A percentile compares a stretch with the other conserved stretches of the same genome.
These are phyloP conservation scores for Hyppa rectilinea DNA, from an alignment of 2,888 invertebrate species.

Conservation along the genomic window DNA sequence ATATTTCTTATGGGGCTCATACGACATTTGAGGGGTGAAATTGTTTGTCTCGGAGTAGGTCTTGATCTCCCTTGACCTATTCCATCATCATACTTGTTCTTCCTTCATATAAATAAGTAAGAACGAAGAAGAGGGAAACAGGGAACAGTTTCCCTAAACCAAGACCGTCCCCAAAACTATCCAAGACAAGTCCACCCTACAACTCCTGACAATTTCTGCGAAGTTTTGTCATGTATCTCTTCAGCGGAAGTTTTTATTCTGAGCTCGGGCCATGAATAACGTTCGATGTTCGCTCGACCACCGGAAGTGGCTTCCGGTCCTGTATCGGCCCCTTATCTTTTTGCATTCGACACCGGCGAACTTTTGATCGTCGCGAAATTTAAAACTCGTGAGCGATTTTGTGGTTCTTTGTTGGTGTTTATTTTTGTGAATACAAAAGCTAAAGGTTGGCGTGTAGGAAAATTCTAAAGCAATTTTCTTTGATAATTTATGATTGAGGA, in stretches of 20 bases:
- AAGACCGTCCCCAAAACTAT: neutral
- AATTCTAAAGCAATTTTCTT: neutral
- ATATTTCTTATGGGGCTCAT: no score
- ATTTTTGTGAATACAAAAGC: conserved; percentile 4
- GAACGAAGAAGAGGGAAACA: no score
- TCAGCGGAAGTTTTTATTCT: conserved; percentile 77
- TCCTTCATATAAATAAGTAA: no score
- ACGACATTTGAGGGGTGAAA: no score
- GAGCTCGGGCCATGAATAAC: conserved; percentile 78
- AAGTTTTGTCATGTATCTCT: conserved; percentile 72
- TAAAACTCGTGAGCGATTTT: conserved; percentile 70
- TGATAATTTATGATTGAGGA: no score
- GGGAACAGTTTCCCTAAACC: no score
- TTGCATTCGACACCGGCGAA: conserved; percentile 68
- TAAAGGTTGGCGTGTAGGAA: neutral
- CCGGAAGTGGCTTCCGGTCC: conserved; percentile 76
- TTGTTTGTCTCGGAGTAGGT: no score
- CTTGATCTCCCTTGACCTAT: no score
- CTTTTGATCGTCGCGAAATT: conserved; percentile 76
- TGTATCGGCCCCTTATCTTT: conserved; percentile 73
- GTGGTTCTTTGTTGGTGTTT: conserved; percentile 15
- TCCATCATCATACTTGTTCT: no score
- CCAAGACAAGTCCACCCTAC: conserved; percentile 49
- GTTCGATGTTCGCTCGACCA: conserved; percentile 71
- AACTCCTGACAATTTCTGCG: conserved; percentile 70